Evolutionary conservation across 2,888 invertebrate genomes (phyloP).

Genomic region (Clunio marinus): DNA sequence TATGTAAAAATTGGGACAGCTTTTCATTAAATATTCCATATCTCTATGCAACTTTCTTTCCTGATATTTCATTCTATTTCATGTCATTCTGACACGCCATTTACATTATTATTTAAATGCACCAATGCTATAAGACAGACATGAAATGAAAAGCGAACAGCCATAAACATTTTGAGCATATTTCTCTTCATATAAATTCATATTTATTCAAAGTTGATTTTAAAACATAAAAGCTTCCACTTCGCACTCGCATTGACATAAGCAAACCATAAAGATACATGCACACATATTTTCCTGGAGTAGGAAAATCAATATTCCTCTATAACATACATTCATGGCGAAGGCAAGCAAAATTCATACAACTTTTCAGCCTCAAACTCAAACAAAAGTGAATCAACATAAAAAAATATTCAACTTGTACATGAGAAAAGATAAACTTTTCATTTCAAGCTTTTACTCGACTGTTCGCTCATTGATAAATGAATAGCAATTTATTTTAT

Average conservation of each 20-base stretch:
- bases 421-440: conserved; percentile 23
- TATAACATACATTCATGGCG: conserved; percentile 22
- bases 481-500: conserved; percentile 38
- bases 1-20: neutral
- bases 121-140: neutral
- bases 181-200: conserved; percentile 10
- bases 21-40: conserved; percentile 12
- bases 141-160: neutral
- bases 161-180: neutral
- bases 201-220: conserved; percentile 6
- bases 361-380: too few relatives aligned
- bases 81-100: conserved; percentile 38
- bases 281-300: neutral
- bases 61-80: conserved; percentile 11
- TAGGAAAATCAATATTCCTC: conserved; percentile 19
- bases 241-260: conserved; percentile 21
- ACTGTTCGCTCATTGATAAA: conserved; percentile 32
- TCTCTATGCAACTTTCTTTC: conserved; percentile 1
- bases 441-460: conserved; percentile 21
- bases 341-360: conserved; percentile 15
- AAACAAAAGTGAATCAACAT: conserved; percentile 13
- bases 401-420: conserved; percentile 1
- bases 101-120: conserved; percentile 4
- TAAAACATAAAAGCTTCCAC: conserved; percentile 1
- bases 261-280: neutral